Evolutionary conservation across 1,140 invertebrate genomes (phyloP).

Genomic region (Ditylenchus dipsaci): DNA sequence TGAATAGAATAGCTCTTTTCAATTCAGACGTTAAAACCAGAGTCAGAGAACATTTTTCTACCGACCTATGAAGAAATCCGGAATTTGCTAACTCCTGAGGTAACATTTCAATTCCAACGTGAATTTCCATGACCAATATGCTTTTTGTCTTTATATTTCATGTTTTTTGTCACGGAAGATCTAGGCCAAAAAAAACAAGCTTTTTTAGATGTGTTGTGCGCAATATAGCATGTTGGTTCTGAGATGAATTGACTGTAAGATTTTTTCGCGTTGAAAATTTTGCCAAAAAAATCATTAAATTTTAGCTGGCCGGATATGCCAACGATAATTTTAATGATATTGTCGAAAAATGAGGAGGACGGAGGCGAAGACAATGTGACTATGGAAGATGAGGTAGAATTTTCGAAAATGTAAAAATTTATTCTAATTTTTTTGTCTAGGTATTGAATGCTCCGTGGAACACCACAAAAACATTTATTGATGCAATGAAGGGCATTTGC

Average conservation of each 20-base stretch:
- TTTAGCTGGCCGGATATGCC: conserved; percentile 62
- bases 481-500: conserved; percentile 94
- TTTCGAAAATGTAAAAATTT: no score
- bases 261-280: conserved; percentile 77
- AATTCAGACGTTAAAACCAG: not conserved
- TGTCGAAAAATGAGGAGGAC: conserved; percentile 91
- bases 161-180: no score
- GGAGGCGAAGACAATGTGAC: conserved; percentile 92
- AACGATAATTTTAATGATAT: conserved; percentile 62
- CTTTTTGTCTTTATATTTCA: no score
- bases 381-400: conserved; percentile 89
- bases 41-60: conserved; percentile 21
- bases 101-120: no score
- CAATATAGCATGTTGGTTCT: conserved; percentile 97
- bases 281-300: no score
- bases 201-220: conserved; percentile 96
- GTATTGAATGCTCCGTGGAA: conserved; percentile 79
- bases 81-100: no score
- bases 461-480: conserved; percentile 85
- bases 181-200: no score
- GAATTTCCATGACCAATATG: no score
- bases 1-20: no score
- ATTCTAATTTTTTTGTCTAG: conserved; percentile 44
- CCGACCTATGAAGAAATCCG: no score
- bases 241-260: conserved; percentile 72